Base-by-base conservation (phyloP, 1,140 invertebrate species). In the Hesperophylax magnus region DNA sequence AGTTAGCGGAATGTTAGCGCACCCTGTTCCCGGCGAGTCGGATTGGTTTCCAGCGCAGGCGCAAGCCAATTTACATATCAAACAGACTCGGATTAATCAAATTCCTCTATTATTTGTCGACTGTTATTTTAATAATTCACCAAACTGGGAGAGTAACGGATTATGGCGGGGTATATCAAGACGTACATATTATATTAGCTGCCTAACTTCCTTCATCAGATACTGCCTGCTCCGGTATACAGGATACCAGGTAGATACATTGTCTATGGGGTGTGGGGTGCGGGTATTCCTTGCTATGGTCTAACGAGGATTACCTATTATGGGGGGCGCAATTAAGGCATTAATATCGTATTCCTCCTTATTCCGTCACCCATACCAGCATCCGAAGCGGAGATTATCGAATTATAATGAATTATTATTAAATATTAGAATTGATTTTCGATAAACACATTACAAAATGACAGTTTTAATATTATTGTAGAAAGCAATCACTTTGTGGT, bases 91-190 rank as follows among this genome's bases (percentile, higher is more conserved):
- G 72, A 76, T 76, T 76, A 76, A 76, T 76, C 54, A 58, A 76
- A 76, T 76, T 76, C 54, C 72, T 76, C 24, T 76, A 76, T 76
- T 76, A 76, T 76, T 76, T 76, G 72, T 60, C 72, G 72, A 76
- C 72, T 76, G 72, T 76, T 76, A 60, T 76, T 60, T 76, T 76
- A 76, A 76, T 76, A 76, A 76, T 76, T 76, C 56, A 76, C 54
- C 54, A 27, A 60, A 60, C 72, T 53, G 22, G 69, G 39, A 52
- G 69, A 27, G 69, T 72, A 72, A 72, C 54, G 69, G 69, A 72
- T 72, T 72, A 72, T 72, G 69, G 69, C 69, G 22, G 47, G 20
- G 52, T 24, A 31, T 67, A 67, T 67, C 63, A 67, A 67, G 63
- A 67, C 63, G 63, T 39, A 31, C 63, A 67, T 67, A 67, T 67